phyloP scores from a whole-genome alignment of 2,113 vertebrate species.

The Emberiza fucata region DNA sequence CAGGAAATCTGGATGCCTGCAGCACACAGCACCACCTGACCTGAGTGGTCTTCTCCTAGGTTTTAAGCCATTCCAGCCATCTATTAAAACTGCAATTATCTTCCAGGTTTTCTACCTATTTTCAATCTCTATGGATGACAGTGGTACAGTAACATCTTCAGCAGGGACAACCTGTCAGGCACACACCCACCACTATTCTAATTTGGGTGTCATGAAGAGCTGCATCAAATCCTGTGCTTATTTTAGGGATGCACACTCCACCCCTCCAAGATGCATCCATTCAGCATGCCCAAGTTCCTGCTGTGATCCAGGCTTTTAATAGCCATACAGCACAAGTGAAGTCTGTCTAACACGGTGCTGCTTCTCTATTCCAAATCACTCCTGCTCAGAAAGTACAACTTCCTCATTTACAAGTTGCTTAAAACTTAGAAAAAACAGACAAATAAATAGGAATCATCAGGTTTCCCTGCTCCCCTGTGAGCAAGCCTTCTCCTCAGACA shows the following conservation, averaged over 20 bases:
- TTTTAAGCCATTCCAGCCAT: neutral
- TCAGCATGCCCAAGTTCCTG: neutral
- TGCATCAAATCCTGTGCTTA: slow-evolving; percentile 18
- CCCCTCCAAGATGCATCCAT: neutral
- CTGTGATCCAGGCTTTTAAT: neutral
- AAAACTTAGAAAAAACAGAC: neutral
- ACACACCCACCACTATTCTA: slow-evolving; percentile 51
- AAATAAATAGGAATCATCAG: neutral
- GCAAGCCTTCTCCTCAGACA: neutral
- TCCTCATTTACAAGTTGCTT: neutral
- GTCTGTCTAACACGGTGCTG: neutral
- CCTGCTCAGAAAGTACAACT: neutral
- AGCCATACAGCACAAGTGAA: neutral
- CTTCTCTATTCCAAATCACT: neutral
- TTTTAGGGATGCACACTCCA: slow-evolving; percentile 9
- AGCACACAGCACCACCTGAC: neutral
- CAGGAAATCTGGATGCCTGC: neutral
- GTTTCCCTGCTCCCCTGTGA: neutral
- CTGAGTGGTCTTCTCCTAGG: neutral
- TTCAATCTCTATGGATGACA: slow-evolving; percentile 20
- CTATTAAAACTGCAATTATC: neutral
- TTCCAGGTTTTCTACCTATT: slow-evolving; percentile 24
- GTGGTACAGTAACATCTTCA: slow-evolving; percentile 45
- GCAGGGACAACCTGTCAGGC: slow-evolving; percentile 56
- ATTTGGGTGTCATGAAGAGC: slow-evolving; percentile 29